phyloP scores from a whole-genome alignment of 2,888 invertebrate species.

The Epicampocera succincta region DNA sequence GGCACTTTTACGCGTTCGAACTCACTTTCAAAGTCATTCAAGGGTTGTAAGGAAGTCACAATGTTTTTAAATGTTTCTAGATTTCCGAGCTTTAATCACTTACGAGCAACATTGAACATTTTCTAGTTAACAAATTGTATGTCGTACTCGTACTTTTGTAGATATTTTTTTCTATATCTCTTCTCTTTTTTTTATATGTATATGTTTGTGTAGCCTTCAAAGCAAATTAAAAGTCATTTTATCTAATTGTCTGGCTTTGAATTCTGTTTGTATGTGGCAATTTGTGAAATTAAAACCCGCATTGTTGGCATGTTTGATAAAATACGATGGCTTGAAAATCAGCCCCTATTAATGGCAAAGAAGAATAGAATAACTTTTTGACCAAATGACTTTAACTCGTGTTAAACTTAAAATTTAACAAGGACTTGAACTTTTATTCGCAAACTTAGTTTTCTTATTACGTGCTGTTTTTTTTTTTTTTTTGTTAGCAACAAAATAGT shows the following conservation, averaged over 20 bases:
- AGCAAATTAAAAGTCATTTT: conserved; percentile 46
- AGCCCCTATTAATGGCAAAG: conserved; percentile 48
- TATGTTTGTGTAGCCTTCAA: not conserved
- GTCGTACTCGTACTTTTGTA: too few species aligned
- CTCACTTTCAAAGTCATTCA: too few species aligned
- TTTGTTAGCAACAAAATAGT: too few species aligned
- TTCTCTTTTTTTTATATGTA: not conserved
- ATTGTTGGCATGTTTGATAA: conserved; percentile 36
- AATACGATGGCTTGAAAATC: conserved; percentile 39
- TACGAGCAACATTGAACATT: too few species aligned
- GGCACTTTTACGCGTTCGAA: too few species aligned
- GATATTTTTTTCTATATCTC: not conserved
- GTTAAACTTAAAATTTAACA: conserved; percentile 16
- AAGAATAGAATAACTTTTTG: conserved; percentile 41
- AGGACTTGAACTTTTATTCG: too few species aligned
- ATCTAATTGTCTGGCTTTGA: conserved; percentile 41
- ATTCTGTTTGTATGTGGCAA: conserved; percentile 37
- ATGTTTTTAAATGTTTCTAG: too few species aligned
- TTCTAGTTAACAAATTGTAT: too few species aligned
- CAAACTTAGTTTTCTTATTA: too few species aligned
- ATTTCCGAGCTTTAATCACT: too few species aligned
- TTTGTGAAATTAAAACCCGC: conserved; percentile 53
- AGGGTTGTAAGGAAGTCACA: too few species aligned
- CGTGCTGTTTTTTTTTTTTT: too few species aligned
- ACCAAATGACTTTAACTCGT: conserved; percentile 50